Evolutionary conservation across 2,888 invertebrate genomes (phyloP), one percentile per base, ranked within the genome.

Genomic region (Eristalinus sepulchralis): DNA sequence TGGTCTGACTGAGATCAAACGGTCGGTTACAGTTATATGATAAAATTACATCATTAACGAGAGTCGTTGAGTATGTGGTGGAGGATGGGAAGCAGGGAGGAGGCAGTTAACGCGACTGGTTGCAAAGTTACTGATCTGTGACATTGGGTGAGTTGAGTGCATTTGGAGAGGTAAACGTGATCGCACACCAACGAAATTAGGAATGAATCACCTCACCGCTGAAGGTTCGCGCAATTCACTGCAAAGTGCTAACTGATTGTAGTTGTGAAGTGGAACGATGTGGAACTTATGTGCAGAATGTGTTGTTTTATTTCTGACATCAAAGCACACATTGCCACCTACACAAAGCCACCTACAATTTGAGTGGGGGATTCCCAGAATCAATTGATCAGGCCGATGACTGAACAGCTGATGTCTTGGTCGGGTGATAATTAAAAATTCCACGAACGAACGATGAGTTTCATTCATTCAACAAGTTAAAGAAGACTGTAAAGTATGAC

Each of bases 31-130:
- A 53, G 36, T 66, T 64, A 53, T 20, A n/a, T 55, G 77, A 47
- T 55, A 10, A n/a, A 36, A 80, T 80, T 79, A 75, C 63, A 73
- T 67, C 71, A 70, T 47, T 63, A 57, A 70, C 36, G 39, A n/a
- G 31, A 47, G 77, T 36, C 27, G 33, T 33, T 71, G 17, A 27
- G 33, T 33, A n/a, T 10, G 11, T 68, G 4, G n/a, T 13, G 3
- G 5, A 11, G 11, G 13, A 4, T 27, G n/a, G 10, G 20, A 34
- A 10, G 13, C 11, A 9, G 3, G 6, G 3, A n/a, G 53, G n/a
- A n/a, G 39, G n/a, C 39, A 13, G 39, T 39, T 39, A 39, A n/a
- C 4, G 39, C n/a, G 39, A 39, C 39, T 39, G 13, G 22, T 31
- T 33, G 20, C 11, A n/a, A 67, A 39, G 53, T 55, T 31, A 3